Evolutionary conservation across 1,140 invertebrate species (phyloP).

Genomic region (Sycobia sp.): DNA sequence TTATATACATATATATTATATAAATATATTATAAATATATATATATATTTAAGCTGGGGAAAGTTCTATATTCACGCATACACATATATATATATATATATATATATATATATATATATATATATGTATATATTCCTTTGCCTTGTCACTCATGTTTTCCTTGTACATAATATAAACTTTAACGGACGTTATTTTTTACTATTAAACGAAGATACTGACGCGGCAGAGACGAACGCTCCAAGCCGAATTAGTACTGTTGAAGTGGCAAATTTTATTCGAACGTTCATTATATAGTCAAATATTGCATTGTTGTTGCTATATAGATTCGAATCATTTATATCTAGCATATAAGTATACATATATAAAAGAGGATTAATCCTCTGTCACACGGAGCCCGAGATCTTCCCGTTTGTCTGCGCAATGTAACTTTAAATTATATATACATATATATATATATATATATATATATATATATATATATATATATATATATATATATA

Average conservation of each 20-base stretch:
- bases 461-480: too few relatives aligned
- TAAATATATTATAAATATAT: not conserved
- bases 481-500: too few relatives aligned
- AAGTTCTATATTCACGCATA: too few relatives aligned
- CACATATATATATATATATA: not conserved
- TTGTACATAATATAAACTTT: conserved; percentile 23
- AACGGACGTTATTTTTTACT: conserved; percentile 22
- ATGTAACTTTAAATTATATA: not conserved
- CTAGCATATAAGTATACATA: not conserved
- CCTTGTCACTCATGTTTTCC: conserved; percentile 6
- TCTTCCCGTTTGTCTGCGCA: not conserved
- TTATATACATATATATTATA: conserved; percentile 10
- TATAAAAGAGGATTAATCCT: too few relatives aligned
- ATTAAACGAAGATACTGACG: conserved; percentile 4
- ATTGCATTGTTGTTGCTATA: conserved; percentile 17
- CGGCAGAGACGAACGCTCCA: too few relatives aligned
- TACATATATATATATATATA: not conserved
- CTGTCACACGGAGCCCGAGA: not conserved
- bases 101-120: not conserved
- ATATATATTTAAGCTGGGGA: too few relatives aligned
- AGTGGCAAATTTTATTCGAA: not conserved
- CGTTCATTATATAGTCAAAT: conserved; percentile 2
- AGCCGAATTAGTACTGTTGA: not conserved
- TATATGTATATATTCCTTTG: not conserved
- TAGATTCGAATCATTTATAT: conserved; percentile 5